phyloP scores from a whole-genome alignment of 2,797 vertebrate genomes.

The Gymnoscopelus braueri region DNA sequence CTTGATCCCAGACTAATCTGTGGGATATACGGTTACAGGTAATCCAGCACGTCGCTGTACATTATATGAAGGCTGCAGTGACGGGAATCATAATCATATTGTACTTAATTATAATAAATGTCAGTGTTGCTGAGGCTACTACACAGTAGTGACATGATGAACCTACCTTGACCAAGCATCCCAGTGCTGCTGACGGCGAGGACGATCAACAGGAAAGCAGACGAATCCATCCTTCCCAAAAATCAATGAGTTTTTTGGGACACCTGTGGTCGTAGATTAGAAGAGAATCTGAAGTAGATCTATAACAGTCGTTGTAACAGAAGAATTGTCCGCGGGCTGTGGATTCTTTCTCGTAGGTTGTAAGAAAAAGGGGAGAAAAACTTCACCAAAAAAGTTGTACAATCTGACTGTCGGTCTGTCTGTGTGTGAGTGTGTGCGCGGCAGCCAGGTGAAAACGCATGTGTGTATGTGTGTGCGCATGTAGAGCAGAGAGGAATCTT shows the following conservation, averaged over 20 bases:
- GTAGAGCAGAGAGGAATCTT: too few species aligned
- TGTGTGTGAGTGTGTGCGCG: neutral
- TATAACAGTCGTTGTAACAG: neutral
- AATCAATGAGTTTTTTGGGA: neutral
- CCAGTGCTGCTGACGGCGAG: neutral
- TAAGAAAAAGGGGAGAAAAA: too few species aligned
- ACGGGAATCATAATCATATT: too few species aligned
- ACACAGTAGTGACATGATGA: neutral
- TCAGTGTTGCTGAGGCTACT: neutral
- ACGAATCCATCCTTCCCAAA: slow-evolving; percentile 33
- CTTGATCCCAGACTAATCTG: too few species aligned
- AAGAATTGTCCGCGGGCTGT: too few species aligned
- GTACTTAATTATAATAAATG: too few species aligned
- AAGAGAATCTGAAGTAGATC: neutral
- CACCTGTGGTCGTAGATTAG: neutral
- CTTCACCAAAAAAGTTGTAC: too few species aligned
- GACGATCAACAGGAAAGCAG: slow-evolving; percentile 32
- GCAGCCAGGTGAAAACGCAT: too few species aligned
- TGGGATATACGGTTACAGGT: too few species aligned
- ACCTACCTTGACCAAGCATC: slow-evolving; percentile 52
- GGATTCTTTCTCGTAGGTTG: too few species aligned
- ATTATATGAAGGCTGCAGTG: too few species aligned
- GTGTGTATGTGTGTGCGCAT: neutral
- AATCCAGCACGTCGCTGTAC: too few species aligned
- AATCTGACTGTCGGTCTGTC: neutral